Evolutionary conservation across 2,888 invertebrate genomes (phyloP).

Genomic region (Xylota segnis): DNA sequence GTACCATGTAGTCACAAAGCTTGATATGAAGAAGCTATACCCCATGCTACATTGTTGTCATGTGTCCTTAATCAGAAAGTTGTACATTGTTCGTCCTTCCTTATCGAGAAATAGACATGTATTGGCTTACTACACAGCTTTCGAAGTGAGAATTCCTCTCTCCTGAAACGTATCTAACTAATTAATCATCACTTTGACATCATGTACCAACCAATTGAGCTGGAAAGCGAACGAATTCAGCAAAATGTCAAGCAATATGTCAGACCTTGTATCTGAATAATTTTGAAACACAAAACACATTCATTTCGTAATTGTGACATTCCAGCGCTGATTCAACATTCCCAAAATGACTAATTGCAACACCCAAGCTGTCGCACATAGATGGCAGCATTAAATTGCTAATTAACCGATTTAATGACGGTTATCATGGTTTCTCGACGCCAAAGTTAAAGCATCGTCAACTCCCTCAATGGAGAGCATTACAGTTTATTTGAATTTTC

Average conservation of each 20-base stretch:
- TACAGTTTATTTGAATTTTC: not conserved
- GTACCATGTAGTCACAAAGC: too few relatives aligned
- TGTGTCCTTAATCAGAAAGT: too few relatives aligned
- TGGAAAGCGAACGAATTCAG: not conserved
- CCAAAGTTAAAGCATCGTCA: not conserved
- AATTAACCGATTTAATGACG: conserved; percentile 24
- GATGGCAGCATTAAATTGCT: conserved; percentile 17
- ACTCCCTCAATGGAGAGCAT: not conserved
- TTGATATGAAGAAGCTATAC: too few relatives aligned
- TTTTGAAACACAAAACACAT: not conserved
- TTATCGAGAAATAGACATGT: too few relatives aligned
- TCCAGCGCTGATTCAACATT: not conserved
- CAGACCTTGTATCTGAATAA: not conserved
- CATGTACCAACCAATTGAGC: too few relatives aligned
- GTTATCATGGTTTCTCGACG: not conserved
- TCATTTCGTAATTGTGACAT: not conserved
- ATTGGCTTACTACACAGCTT: too few relatives aligned
- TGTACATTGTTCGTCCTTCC: too few relatives aligned
- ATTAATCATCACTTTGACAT: too few relatives aligned
- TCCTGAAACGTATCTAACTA: too few relatives aligned
- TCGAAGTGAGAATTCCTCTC: too few relatives aligned
- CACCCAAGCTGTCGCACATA: conserved; percentile 9
- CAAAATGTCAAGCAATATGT: not conserved
- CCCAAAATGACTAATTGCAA: conserved; percentile 14
- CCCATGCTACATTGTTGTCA: too few relatives aligned